phyloP scores from a whole-genome alignment of 1,140 invertebrate genomes.

The Macrobrachium rosenbergii region DNA sequence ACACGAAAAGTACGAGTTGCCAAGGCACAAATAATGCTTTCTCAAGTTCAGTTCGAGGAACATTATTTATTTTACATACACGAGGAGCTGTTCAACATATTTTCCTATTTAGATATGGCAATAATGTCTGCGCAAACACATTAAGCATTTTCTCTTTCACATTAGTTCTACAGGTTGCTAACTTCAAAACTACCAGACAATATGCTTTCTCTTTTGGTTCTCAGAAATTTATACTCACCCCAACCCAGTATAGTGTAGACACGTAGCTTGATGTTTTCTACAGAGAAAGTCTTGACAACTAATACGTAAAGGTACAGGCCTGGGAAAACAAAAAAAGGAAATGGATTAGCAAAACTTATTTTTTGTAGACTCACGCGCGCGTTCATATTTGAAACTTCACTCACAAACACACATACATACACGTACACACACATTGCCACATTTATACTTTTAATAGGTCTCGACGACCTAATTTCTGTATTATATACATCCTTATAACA shows the following conservation, averaged over 20 bases:
- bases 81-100: too few species aligned
- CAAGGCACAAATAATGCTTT: too few species aligned
- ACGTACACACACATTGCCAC: neutral
- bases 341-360: too few species aligned
- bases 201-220: neutral
- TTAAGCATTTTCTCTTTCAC: too few species aligned
- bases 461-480: neutral
- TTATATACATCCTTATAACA: neutral
- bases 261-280: constrained; percentile 1
- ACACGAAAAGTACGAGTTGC: too few species aligned
- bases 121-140: too few species aligned
- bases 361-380: neutral
- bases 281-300: constrained; percentile 14
- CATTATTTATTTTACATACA: too few species aligned
- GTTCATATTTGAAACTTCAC: neutral
- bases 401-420: neutral
- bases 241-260: constrained; percentile 19
- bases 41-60: too few species aligned
- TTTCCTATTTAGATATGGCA: too few species aligned
- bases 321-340: neutral
- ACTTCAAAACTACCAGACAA: too few species aligned
- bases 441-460: neutral
- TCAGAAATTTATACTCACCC: neutral
- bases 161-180: too few species aligned
- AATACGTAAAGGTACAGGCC: constrained; percentile 17